Conservation (phyloP, 2,113 vertebrate species). For the Cololabis saira region DNA sequence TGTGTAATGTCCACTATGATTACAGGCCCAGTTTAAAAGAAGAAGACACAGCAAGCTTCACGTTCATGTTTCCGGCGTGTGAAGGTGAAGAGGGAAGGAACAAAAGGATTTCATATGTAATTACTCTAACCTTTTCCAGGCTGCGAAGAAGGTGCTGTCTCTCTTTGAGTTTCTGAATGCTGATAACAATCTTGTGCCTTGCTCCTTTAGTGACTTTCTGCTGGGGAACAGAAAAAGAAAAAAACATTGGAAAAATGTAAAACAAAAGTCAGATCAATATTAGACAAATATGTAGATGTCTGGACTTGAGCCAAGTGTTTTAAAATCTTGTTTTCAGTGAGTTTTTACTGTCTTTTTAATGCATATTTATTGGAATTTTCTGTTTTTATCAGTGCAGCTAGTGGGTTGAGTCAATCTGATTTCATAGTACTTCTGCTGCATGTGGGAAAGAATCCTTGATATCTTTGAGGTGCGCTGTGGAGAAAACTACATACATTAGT, state of each 20-base stretch:
- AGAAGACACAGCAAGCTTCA: not conserved
- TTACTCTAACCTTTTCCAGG: constrained; percentile 92
- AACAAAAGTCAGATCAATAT: not conserved
- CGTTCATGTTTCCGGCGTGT: not conserved
- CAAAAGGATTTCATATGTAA: not conserved
- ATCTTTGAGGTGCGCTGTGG: too few species aligned
- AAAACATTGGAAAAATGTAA: not conserved
- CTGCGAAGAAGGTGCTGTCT: constrained; percentile 94
- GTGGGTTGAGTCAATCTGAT: too few species aligned
- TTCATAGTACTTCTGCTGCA: too few species aligned
- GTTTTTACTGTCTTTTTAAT: too few species aligned
- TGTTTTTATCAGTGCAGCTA: too few species aligned
- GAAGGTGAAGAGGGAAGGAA: not conserved
- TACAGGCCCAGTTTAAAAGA: not conserved
- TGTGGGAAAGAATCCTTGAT: too few species aligned
- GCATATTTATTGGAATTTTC: too few species aligned
- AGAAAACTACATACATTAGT: too few species aligned
- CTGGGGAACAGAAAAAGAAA: constrained; percentile 44
- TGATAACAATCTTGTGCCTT: constrained; percentile 98
- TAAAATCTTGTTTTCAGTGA: too few species aligned
- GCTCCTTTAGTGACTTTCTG: constrained; percentile 99
- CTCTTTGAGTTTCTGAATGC: constrained; percentile 98
- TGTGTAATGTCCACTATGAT: not conserved
- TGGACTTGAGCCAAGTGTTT: too few species aligned
- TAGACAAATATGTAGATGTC: too few species aligned